Evolutionary conservation across 2,888 invertebrate species (phyloP).

Genomic region (Polyommatus icarus): DNA sequence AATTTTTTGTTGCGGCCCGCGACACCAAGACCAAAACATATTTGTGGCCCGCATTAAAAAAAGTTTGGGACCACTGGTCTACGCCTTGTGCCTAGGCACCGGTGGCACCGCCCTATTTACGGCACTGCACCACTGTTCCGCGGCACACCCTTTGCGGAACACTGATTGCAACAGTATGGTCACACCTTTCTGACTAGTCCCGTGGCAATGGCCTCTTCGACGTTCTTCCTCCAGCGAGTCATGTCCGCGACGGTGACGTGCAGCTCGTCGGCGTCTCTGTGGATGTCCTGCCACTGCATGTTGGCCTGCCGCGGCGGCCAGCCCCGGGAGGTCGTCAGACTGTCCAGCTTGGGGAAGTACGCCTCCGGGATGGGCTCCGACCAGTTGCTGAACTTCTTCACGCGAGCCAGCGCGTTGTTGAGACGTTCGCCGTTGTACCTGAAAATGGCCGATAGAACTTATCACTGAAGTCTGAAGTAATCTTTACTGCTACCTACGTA

Average conservation of each 20-base stretch:
- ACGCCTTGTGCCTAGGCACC: too few relatives aligned
- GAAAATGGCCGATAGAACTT: slow-evolving; percentile 30
- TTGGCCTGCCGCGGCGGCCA: slow-evolving; percentile 87
- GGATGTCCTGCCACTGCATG: slow-evolving; percentile 82
- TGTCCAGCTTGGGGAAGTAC: slow-evolving; percentile 91
- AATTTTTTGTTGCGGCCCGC: too few relatives aligned
- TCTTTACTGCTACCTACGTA: too few relatives aligned
- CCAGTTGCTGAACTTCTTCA: slow-evolving; percentile 83
- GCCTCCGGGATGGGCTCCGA: slow-evolving; percentile 86
- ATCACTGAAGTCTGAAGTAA: background rate
- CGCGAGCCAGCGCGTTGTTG: slow-evolving; percentile 84
- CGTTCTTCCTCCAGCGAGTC: slow-evolving; percentile 86
- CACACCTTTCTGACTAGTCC: slow-evolving; percentile 81
- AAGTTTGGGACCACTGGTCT: too few relatives aligned
- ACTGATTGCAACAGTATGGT: background rate
- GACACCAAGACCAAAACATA: too few relatives aligned
- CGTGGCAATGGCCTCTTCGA: slow-evolving; percentile 87
- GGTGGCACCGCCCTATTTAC: too few relatives aligned
- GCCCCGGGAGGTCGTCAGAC: slow-evolving; percentile 83
- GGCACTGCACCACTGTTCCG: too few relatives aligned
- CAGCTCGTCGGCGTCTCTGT: slow-evolving; percentile 83
- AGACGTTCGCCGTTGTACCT: slow-evolving; percentile 90
- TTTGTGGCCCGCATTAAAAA: too few relatives aligned
- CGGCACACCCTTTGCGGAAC: too few relatives aligned
- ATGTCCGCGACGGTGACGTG: slow-evolving; percentile 83